These are phyloP conservation scores for Autographa gamma DNA, from an alignment of 2,888 invertebrate species.

Conservation along the genomic window DNA sequence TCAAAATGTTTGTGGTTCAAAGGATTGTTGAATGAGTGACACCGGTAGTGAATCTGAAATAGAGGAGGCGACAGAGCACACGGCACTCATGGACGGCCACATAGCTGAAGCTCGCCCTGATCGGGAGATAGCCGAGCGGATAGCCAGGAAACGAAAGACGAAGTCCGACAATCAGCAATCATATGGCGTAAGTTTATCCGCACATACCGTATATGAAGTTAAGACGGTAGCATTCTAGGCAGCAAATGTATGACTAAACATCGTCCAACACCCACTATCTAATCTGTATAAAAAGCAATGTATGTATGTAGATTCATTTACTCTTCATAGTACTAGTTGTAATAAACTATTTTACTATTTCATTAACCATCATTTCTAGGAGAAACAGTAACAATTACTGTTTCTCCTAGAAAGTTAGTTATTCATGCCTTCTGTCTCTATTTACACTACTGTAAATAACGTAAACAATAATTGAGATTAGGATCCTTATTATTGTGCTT, in stretches of 20 bases:
- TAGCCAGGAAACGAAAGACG: constrained; percentile 88
- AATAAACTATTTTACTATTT: background rate
- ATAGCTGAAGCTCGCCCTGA: constrained; percentile 91
- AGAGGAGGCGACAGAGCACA: constrained; percentile 92
- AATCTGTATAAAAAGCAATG: constrained; percentile 26
- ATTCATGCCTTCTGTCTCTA: background rate
- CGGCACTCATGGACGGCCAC: constrained; percentile 96
- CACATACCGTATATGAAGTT: background rate
- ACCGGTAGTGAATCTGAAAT: constrained; percentile 87
- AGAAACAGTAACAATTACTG: too few species aligned
- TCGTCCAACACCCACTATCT: constrained; percentile 44
- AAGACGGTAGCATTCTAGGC: background rate
- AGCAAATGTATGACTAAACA: constrained; percentile 23
- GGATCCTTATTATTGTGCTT: too few species aligned
- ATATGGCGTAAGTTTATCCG: constrained; percentile 84
- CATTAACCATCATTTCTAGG: background rate
- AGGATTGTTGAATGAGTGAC: constrained; percentile 81
- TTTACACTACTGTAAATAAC: too few species aligned
- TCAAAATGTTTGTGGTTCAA: constrained; percentile 66
- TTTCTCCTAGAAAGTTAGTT: background rate
- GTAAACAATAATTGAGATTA: too few species aligned
- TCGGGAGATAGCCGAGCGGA: constrained; percentile 87
- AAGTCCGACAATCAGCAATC: constrained; percentile 85
- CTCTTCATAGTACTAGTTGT: background rate
- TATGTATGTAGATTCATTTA: background rate